phyloP scores from a whole-genome alignment of 2,888 invertebrate species.

The Pristionchus mayeri region DNA sequence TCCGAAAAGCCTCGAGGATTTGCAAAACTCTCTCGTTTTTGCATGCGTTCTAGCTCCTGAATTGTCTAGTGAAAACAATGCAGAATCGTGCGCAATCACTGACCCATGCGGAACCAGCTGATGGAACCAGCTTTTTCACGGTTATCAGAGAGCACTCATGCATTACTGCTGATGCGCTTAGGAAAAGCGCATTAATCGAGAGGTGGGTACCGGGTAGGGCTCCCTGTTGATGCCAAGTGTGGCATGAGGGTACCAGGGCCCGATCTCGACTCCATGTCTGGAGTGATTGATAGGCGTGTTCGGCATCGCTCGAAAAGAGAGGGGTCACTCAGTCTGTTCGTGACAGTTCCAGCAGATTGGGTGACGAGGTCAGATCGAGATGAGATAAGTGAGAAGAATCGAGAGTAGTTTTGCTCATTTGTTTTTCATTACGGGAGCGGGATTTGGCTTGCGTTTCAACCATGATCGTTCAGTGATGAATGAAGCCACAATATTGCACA shows the following conservation, averaged over 20 bases:
- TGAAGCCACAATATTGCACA: too few relatives aligned
- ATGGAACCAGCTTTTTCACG: background rate
- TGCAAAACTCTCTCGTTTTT: background rate
- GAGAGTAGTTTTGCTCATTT: too few relatives aligned
- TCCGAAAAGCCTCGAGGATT: background rate
- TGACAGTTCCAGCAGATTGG: background rate
- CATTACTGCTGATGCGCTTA: too few relatives aligned
- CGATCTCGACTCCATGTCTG: background rate
- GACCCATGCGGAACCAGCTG: background rate
- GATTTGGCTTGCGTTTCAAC: background rate
- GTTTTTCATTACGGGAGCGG: too few relatives aligned
- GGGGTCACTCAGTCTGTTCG: background rate
- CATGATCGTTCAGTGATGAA: too few relatives aligned
- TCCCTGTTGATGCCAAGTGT: too few relatives aligned
- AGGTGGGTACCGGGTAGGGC: too few relatives aligned
- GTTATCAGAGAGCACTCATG: background rate
- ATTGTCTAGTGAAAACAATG: background rate
- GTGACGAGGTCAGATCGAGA: conserved; percentile 27
- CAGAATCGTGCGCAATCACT: background rate
- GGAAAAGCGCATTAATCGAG: too few relatives aligned
- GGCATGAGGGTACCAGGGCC: background rate
- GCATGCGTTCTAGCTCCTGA: background rate
- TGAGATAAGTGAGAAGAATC: background rate
- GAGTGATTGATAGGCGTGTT: background rate
- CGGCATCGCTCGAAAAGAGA: background rate